A percentile compares a stretch with the other conserved stretches of the same genome.
phyloP scores from a whole-genome alignment of 2,113 vertebrate species.

The Globicephala melas region DNA sequence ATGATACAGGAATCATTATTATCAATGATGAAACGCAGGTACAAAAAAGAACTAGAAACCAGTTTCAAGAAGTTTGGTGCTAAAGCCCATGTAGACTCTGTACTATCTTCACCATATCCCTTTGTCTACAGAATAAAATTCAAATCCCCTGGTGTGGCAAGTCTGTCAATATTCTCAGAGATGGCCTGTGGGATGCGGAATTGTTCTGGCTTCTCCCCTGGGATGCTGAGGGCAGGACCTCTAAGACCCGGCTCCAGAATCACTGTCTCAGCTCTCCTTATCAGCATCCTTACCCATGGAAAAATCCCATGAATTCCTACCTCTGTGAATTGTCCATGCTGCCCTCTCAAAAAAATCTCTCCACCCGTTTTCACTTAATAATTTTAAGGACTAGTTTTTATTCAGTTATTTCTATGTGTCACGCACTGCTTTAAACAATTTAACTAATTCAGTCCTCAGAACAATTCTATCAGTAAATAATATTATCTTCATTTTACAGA shows the following conservation, averaged over 20 bases:
- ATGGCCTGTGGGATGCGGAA: too few relatives aligned
- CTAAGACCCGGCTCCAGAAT: neutral
- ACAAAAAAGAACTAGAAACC: neutral
- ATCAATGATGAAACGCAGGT: neutral
- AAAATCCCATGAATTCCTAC: neutral
- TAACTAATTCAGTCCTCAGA: neutral
- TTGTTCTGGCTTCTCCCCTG: neutral
- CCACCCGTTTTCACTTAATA: neutral
- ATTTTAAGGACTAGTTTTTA: neutral
- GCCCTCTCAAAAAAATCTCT: neutral
- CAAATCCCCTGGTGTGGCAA: neutral
- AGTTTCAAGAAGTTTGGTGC: neutral
- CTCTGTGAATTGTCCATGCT: neutral
- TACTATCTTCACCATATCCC: neutral
- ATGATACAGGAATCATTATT: neutral
- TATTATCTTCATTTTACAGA: neutral
- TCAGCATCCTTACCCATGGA: neutral
- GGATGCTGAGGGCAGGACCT: neutral
- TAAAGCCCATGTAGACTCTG: neutral
- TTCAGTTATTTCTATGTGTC: neutral
- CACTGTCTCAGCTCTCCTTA: neutral
- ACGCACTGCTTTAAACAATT: neutral
- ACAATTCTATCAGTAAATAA: neutral
- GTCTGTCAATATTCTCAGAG: neutral
- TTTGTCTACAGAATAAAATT: neutral